These are phyloP conservation scores for Sinella curviseta DNA, from an alignment of 1,140 invertebrate genomes.

Conservation along the genomic window DNA sequence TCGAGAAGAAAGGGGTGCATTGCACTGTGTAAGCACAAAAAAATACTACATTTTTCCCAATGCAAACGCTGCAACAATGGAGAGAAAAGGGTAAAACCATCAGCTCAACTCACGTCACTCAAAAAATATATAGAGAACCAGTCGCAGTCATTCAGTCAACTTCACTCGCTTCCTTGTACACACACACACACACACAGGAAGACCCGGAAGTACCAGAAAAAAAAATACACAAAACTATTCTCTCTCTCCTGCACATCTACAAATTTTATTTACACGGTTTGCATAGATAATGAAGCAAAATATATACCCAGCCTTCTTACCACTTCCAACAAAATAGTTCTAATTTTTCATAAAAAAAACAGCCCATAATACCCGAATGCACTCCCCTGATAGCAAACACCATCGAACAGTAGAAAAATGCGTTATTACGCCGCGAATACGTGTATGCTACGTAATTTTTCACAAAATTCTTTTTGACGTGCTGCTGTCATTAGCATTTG, in stretches of 20 bases:
- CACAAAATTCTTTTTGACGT: neutral
- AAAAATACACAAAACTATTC: neutral
- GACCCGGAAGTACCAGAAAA: slow-evolving; percentile 12
- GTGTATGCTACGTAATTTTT: too few species aligned
- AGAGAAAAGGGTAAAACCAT: neutral
- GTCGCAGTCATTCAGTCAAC: neutral
- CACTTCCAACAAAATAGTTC: neutral
- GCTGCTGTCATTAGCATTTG: slow-evolving; percentile 17
- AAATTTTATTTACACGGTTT: neutral
- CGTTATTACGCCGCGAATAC: too few species aligned
- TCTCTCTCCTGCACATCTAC: neutral
- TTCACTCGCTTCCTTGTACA: neutral
- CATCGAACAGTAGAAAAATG: too few species aligned
- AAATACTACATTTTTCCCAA: neutral
- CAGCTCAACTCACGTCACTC: neutral
- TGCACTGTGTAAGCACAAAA: neutral
- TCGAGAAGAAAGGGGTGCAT: neutral
- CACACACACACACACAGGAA: neutral
- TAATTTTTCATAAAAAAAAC: slow-evolving; percentile 2
- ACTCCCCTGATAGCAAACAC: too few species aligned
- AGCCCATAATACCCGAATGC: too few species aligned
- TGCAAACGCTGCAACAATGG: neutral
- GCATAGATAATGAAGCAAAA: slow-evolving; percentile 15
- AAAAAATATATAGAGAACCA: neutral
- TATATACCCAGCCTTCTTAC: neutral